Evolutionary conservation across 2,113 vertebrate genomes (phyloP), one percentile per base, ranked within the genome.

Genomic region (Thalassarche chlororhynchos): DNA sequence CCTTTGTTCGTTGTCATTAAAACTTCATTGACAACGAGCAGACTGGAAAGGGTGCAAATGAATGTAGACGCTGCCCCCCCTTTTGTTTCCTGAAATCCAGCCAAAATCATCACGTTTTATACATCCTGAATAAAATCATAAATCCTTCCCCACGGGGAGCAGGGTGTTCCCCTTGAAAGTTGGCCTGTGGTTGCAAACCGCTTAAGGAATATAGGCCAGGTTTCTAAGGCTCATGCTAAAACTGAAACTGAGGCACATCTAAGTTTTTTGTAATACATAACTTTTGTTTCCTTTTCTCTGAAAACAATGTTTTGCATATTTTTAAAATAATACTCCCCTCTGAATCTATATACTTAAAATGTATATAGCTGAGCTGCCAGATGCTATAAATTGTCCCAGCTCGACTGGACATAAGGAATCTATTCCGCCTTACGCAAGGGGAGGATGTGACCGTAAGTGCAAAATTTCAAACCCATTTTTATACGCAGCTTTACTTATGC

Each of bases 101-200:
- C 95, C 95, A 93, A 95, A 93, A 90, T 71, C 89, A 64, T 70
- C 5, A 0, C 8, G 0, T 93, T 94, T 96, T 88, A 78, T 57
- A 80, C 55, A 86, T 92, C 94, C 89, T 89, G 90, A 95, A 70
- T 68, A 93, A 92, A 96, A 92, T 71, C 76, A 90, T 90, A 95
- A 97, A 95, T 94, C 88, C 61, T 92, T 90, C 85, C 72, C 83
- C 83, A 29, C 1, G 17, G 88, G 86, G 82, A 93, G 86, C 47
- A 89, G 92, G 86, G 88, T 95, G 94, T 92, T 95, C 89, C 96
- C 85, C 80, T 95, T 52, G n/a, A 76, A 96, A 93, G 51, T 0
- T 71, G 47, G 92, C 72, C 71, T 61, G 64, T 7, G 6, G 26
- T n/a, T 94, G 82, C 49, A 78, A 93, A 90, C 66, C 4, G 3